Base-by-base conservation (phyloP, 1,140 invertebrate genomes). In the Subanguina moxae region DNA sequence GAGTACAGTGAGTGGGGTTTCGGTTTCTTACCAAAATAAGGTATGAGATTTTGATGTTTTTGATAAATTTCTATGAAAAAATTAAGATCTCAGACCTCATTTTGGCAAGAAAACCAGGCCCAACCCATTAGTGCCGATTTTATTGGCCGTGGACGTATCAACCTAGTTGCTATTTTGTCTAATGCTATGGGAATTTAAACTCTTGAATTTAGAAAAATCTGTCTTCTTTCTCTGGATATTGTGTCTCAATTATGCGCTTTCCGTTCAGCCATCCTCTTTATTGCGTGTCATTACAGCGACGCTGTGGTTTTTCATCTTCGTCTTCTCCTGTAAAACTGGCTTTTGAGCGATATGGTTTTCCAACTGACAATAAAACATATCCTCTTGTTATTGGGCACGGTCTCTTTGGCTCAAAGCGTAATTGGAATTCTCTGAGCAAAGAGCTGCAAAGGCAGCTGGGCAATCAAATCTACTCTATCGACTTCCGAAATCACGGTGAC, bases 371-470 rank as follows among this genome's bases (percentile, higher is more conserved):
- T 1, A 23, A 38, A 57, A 70, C 46, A 56, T 74, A 64, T 42
- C 69, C 69, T n/a, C 27, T 71, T 27, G 56, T 71, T 11, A 71
- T 71, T 19, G 61, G 59, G 11, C 76, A 78, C 27, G 76, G 76
- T 3, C 48, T 78, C 27, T 78, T 78, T 65, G 76, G 76, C 0
- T 75, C 74, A 21, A 78, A 78, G 65, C 52, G 52, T 13, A 79
- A 79, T 65, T 79, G 77, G 77, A 72, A 78, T 59, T 72, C 72
- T 27, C 61, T 80, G 7, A 70, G 65, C n/a, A 80, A 78, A 30
- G 72, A 73, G 1, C 43, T 79, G 9, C 78, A 79, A 38, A 52
- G 43, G 21, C 30, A 63, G 25, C 64, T 79, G 7, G 68, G 62
- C n/a, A 76, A 75, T 28, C 62, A 68, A n/a, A 59, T 79, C 1